Percentiles rank a stretch among this genome's conserved stretches.
Conservation (phyloP, 2,797 vertebrate genomes). For the Craterocephalus amniculus region DNA sequence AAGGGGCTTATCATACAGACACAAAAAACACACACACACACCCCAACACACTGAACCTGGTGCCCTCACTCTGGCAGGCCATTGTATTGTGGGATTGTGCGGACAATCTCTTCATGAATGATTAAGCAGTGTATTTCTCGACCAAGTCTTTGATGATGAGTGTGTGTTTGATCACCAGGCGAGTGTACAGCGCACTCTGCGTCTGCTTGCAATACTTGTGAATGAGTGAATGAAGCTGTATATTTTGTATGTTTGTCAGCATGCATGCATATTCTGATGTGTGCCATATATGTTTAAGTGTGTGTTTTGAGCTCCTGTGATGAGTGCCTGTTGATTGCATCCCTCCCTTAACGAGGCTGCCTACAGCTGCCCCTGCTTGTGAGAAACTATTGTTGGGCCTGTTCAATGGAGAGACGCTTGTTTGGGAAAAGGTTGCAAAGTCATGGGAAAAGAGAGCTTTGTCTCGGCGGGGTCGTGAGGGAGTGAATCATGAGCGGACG, state of each 20-base stretch:
- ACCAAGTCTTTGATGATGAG: conserved; percentile 79
- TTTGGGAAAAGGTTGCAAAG: conserved; percentile 92
- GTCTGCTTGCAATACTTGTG: conserved; percentile 16
- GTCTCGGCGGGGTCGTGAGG: conserved; percentile 79
- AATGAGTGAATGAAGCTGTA: not conserved
- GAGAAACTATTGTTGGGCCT: conserved; percentile 87
- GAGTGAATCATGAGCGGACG: conserved; percentile 79
- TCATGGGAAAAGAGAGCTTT: conserved; percentile 89
- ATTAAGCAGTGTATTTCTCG: conserved; percentile 78
- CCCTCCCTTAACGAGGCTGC: conserved; percentile 70
- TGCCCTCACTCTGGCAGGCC: conserved; percentile 77
- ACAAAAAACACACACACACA: conserved; percentile 63
- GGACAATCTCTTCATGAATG: conserved; percentile 83
- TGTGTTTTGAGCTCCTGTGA: conserved; percentile 42
- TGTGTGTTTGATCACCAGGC: conserved; percentile 74
- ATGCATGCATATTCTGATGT: conserved; percentile 20
- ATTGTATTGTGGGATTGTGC: conserved; percentile 81
- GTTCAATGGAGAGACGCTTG: conserved; percentile 82
- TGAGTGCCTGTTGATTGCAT: conserved; percentile 71
- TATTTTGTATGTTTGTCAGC: conserved; percentile 6
- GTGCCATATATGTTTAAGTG: not conserved
- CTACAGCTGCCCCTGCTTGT: conserved; percentile 82
- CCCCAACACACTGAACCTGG: conserved; percentile 69
- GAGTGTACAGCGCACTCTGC: conserved; percentile 24
- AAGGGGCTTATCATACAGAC: conserved; percentile 77